phyloP scores from a whole-genome alignment of 2,113 vertebrate genomes.

The Eublepharis macularius region DNA sequence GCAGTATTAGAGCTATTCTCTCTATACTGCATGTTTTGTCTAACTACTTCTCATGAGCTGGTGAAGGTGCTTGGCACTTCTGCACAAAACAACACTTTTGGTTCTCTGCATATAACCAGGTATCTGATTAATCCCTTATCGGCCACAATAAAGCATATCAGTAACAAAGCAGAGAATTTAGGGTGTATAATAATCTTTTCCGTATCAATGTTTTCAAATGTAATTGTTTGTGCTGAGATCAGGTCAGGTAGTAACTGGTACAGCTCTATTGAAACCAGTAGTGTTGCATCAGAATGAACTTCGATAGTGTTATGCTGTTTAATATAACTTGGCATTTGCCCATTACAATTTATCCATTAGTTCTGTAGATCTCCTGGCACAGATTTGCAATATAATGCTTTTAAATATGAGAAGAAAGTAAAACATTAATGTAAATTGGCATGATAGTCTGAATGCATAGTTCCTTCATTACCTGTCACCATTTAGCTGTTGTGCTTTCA shows the following conservation, averaged over 20 bases:
- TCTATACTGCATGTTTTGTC: background rate
- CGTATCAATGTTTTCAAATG: background rate
- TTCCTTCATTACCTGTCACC: background rate
- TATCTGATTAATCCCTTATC: background rate
- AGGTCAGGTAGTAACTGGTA: background rate
- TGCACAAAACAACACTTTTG: too few relatives aligned
- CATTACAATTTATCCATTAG: background rate
- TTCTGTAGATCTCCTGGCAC: background rate
- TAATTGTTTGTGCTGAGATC: conserved; percentile 1
- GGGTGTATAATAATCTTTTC: conserved; percentile 21
- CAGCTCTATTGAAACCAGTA: background rate
- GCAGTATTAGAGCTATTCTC: too few relatives aligned
- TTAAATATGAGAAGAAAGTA: background rate
- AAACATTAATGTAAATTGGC: background rate
- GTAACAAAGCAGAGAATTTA: background rate
- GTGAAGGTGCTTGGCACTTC: background rate
- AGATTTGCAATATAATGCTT: background rate
- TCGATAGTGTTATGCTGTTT: background rate
- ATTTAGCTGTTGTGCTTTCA: background rate
- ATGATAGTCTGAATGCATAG: background rate
- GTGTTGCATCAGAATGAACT: background rate
- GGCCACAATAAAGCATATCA: background rate
- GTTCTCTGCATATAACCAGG: background rate
- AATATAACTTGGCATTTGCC: background rate
- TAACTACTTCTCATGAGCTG: background rate